phyloP scores from a whole-genome alignment of 2,113 vertebrate genomes.

The Daphoenositta chrysoptera region DNA sequence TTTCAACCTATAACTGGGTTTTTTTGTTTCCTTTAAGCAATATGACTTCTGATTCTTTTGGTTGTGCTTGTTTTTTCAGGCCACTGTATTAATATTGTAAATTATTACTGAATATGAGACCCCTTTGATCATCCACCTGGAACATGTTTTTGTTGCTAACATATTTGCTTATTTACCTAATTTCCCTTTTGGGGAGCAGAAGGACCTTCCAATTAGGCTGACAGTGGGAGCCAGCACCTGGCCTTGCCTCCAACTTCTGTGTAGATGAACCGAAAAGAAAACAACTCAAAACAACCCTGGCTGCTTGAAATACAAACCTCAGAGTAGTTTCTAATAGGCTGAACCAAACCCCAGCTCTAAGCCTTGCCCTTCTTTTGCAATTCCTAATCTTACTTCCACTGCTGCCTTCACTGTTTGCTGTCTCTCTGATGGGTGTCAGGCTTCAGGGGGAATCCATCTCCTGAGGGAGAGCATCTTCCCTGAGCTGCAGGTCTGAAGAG shows the following conservation, averaged over 20 bases:
- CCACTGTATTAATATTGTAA: not conserved
- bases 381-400: not conserved
- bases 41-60: slow-evolving; percentile 9
- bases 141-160: not conserved
- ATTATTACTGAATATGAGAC: not conserved
- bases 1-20: slow-evolving; percentile 23
- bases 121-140: not conserved
- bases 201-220: not conserved
- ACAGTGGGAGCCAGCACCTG: not conserved
- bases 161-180: not conserved
- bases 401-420: not conserved
- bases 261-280: not conserved
- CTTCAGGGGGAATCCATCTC: not conserved
- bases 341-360: not conserved
- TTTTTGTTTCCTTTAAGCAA: slow-evolving; percentile 54
- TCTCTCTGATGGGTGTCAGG: not conserved
- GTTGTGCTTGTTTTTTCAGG: not conserved
- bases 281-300: not conserved
- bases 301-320: not conserved
- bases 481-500: not conserved
- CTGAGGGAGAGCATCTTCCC: not conserved
- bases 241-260: not conserved
- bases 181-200: not conserved
- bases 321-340: not conserved
- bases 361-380: not conserved